Evolutionary conservation across 2,888 invertebrate species (phyloP).

Genomic region (Linnaemya tessellans): DNA sequence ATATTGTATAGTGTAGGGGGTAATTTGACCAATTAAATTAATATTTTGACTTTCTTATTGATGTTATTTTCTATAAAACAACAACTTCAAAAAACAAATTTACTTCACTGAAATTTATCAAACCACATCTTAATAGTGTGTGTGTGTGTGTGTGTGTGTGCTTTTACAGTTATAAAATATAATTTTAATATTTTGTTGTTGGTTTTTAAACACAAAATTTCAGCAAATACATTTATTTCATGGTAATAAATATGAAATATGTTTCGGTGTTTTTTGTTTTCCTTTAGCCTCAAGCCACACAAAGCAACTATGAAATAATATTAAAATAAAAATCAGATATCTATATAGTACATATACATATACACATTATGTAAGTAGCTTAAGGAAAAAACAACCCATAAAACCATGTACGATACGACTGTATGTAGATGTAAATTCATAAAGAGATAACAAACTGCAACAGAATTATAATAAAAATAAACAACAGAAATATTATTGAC

Average conservation of each 20-base stretch:
- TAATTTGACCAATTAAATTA: too few species aligned
- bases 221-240: background rate
- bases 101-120: too few species aligned
- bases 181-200: background rate
- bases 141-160: background rate
- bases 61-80: too few species aligned
- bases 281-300: background rate
- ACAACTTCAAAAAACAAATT: too few species aligned
- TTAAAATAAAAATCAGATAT: background rate
- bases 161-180: background rate
- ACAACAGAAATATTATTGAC: constrained; percentile 19
- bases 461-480: background rate
- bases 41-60: too few species aligned
- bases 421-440: background rate
- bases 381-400: background rate
- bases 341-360: too few species aligned
- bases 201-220: constrained; percentile 6
- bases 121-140: too few species aligned
- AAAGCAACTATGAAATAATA: background rate
- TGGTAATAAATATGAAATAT: constrained; percentile 14
- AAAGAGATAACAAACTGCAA: background rate
- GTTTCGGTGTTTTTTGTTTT: background rate
- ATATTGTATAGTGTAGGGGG: too few species aligned
- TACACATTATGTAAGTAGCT: background rate
- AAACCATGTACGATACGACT: background rate